phyloP scores from a whole-genome alignment of 2,797 vertebrate species.

The Cirrhinus molitorella region DNA sequence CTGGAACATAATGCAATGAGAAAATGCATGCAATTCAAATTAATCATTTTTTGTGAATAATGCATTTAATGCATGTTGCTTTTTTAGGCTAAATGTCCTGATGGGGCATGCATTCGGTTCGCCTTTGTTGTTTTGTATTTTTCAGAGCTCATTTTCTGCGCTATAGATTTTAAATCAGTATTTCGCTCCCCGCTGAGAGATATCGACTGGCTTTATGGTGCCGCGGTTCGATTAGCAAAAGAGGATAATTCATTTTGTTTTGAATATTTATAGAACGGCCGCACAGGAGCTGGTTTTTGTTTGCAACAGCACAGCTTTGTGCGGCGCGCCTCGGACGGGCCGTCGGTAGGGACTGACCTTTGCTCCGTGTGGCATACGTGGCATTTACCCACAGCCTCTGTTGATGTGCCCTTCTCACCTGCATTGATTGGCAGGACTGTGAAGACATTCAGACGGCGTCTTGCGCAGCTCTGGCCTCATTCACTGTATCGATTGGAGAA shows the following conservation, averaged over 20 bases:
- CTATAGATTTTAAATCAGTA: slow-evolving; percentile 76
- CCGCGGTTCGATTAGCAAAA: slow-evolving; percentile 69
- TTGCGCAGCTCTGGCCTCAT: slow-evolving; percentile 7
- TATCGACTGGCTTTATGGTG: slow-evolving; percentile 75
- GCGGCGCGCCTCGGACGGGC: slow-evolving; percentile 46
- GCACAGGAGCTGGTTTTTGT: slow-evolving; percentile 63
- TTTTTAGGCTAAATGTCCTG: background rate
- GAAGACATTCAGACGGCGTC: slow-evolving; percentile 31
- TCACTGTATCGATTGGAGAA: slow-evolving; percentile 27
- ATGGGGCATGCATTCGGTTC: background rate
- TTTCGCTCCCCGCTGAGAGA: slow-evolving; percentile 69
- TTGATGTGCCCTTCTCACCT: slow-evolving; percentile 69
- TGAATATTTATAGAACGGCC: slow-evolving; percentile 70
- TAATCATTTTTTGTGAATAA: background rate
- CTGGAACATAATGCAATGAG: background rate
- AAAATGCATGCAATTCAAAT: background rate
- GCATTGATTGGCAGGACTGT: slow-evolving; percentile 60
- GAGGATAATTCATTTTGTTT: slow-evolving; percentile 68
- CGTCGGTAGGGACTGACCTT: slow-evolving; percentile 36
- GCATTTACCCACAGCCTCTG: slow-evolving; percentile 67
- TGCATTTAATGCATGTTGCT: background rate
- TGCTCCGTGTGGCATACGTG: slow-evolving; percentile 58
- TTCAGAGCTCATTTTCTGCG: slow-evolving; percentile 72
- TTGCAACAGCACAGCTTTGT: slow-evolving; percentile 65
- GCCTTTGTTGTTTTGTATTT: slow-evolving; percentile 67